Evolutionary conservation across 1,140 invertebrate genomes (phyloP).

Genomic region (Adelges cooleyi): DNA sequence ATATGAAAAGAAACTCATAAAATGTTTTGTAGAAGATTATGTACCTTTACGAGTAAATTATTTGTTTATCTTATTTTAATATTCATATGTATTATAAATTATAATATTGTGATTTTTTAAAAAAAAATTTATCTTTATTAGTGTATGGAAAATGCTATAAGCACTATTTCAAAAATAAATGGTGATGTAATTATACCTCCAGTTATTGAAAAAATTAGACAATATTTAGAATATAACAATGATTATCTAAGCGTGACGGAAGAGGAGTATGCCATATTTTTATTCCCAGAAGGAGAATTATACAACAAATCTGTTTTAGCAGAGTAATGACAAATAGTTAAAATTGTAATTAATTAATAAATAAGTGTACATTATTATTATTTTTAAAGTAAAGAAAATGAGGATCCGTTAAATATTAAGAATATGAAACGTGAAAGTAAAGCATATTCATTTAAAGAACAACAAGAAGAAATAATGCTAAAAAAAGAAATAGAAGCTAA

Average conservation of each 20-base stretch:
- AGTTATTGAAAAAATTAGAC: conserved; percentile 20
- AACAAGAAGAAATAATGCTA: conserved; percentile 85
- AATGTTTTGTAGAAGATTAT: conserved; percentile 49
- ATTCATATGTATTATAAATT: not conserved
- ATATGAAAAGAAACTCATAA: conserved; percentile 43
- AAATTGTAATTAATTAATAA: too few relatives aligned
- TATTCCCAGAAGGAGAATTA: conserved; percentile 76
- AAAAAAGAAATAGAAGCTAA: conserved; percentile 87
- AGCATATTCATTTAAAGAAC: conserved; percentile 93
- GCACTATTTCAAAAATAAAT: conserved; percentile 50
- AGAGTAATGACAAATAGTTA: conserved; percentile 43
- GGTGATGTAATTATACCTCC: conserved; percentile 40
- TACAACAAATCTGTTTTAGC: conserved; percentile 84
- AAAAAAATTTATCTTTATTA: conserved; percentile 33
- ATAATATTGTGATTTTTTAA: not conserved
- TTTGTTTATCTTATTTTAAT: not conserved
- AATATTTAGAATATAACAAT: conserved; percentile 22
- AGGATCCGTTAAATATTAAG: conserved; percentile 9
- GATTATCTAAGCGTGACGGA: conserved; percentile 54
- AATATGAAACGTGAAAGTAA: conserved; percentile 85
- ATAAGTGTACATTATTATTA: too few relatives aligned
- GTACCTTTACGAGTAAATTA: conserved; percentile 43
- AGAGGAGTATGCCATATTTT: conserved; percentile 80
- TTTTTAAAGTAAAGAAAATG: conserved; percentile 17
- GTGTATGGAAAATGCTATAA: conserved; percentile 52